Base-by-base conservation (phyloP, 53 echinoderm and acorn worm genomes). In the Stichopus horrens region DNA sequence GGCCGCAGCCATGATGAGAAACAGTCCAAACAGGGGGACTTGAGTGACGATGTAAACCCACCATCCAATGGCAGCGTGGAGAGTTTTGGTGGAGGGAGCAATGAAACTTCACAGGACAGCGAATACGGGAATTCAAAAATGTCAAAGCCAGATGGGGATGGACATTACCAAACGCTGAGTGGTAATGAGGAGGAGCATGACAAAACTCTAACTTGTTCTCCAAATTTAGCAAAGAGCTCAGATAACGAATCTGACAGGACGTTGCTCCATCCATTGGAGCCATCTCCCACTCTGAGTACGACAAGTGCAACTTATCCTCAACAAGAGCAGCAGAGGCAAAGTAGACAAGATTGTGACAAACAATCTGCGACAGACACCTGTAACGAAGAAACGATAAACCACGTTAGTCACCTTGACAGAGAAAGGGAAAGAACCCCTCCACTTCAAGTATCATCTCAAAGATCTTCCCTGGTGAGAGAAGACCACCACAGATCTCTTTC, bases 41-140 rank as follows among this genome's bases (percentile, higher is more conserved):
- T 81, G 54, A 81, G 81, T 57, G 81, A 81, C 58, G 81, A 81
- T 53, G 58, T 81, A 19, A 81, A 81, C 22, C 57, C 58, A n/a
- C 57, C 57, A 22, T 81, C 81, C 19, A 81, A 81, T 22, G 21
- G 21, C 5, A 81, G 81, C 53, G 21, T 57, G 19, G 81, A 58
- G 56, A 81, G 81, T 23, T 81, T 81, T 21, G 81, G 57, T 18
- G 56, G 57, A 57, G 57, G 56, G 2, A 81, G 81, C 58, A 81
- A 81, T 21, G 81, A 81, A 56, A 81, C 55, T 81, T 81, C 81
- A 57, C 81, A 81, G 7, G 81, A 81, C 81, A 81, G 81, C n/a
- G 81, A 81, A 6, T 81, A 81, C 18, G 81, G 58, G 58, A 13
- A 71, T 18, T 13, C 7, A 18, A 71, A 71, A 5, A 10, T 21